Evolutionary conservation across 2,113 vertebrate genomes (phyloP).

Genomic region (Sinocyclocheilus anshuiensis): DNA sequence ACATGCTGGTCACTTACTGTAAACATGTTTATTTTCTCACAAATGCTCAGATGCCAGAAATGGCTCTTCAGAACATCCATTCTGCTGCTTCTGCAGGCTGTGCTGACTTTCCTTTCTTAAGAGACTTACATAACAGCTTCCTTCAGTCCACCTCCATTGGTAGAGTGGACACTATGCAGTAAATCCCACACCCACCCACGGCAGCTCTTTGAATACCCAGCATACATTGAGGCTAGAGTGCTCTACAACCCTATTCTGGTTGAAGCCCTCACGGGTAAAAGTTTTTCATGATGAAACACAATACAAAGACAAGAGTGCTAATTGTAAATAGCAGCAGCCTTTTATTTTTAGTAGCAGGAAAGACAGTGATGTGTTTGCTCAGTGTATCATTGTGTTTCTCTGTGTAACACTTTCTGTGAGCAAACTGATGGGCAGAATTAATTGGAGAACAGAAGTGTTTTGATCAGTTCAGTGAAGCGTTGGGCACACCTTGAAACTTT

Average conservation of each 20-base stretch:
- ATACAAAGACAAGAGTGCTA: conserved; percentile 2
- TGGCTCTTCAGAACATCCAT: conserved; percentile 4
- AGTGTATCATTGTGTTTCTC: not conserved
- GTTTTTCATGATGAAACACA: not conserved
- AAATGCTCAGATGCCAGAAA: conserved; percentile 24
- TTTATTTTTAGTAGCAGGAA: not conserved
- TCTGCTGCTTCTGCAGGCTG: not conserved
- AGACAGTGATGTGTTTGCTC: conserved; percentile 2
- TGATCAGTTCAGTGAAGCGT: conserved; percentile 15
- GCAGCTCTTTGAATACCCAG: conserved; percentile 35
- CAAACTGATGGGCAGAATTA: conserved; percentile 31
- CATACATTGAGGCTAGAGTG: not conserved
- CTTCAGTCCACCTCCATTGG: not conserved
- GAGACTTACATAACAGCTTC: conserved; percentile 48
- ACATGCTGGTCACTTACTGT: not conserved
- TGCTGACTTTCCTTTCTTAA: conserved; percentile 19
- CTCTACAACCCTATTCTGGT: not conserved
- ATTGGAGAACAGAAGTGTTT: conserved; percentile 31
- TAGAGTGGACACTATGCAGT: not conserved
- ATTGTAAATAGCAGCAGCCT: conserved; percentile 4
- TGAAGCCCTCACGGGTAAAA: not conserved
- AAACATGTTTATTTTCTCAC: conserved; percentile 24
- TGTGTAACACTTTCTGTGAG: conserved; percentile 16
- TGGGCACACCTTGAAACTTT: not conserved
- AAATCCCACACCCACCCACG: conserved; percentile 35